A percentile compares a stretch with the other conserved stretches of the same genome.
These are phyloP conservation scores for Drosophila borealis DNA, from an alignment of 2,888 invertebrate genomes.

Conservation along the genomic window DNA sequence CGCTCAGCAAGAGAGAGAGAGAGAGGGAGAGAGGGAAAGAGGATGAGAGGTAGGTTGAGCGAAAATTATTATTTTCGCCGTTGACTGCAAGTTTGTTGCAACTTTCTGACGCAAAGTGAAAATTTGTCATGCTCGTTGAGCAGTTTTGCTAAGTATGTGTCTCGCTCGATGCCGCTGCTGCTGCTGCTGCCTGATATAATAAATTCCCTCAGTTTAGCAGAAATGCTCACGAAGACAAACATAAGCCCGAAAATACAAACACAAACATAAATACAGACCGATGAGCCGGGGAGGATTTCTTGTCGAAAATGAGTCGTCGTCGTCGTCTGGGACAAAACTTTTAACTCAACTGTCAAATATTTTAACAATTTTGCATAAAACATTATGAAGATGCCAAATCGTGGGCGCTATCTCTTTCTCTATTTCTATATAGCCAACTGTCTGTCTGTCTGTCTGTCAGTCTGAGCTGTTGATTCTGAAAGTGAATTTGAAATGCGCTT, in stretches of 20 bases:
- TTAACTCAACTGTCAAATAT: constrained; percentile 79
- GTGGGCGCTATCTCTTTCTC: neutral
- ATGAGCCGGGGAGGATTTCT: constrained; percentile 8
- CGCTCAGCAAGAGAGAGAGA: constrained; percentile 28
- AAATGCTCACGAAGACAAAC: constrained; percentile 68
- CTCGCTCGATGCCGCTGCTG: constrained; percentile 14
- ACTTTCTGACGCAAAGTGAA: constrained; percentile 76
- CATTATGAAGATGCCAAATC: constrained; percentile 64
- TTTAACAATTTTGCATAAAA: constrained; percentile 80
- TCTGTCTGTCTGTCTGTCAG: constrained; percentile 15
- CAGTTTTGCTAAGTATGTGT: constrained; percentile 57
- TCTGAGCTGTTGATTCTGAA: constrained; percentile 53
- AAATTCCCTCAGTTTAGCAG: constrained; percentile 76
- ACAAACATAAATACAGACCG: constrained; percentile 67
- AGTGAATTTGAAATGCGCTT: constrained; percentile 62
- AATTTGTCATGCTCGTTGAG: constrained; percentile 78
- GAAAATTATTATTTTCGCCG: constrained; percentile 69
- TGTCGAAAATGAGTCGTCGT: constrained; percentile 41
- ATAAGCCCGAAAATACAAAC: constrained; percentile 39
- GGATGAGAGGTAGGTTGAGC: constrained; percentile 18
- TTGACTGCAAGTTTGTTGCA: constrained; percentile 76
- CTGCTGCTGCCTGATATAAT: constrained; percentile 60
- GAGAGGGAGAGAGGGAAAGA: neutral
- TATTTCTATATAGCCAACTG: constrained; percentile 1
- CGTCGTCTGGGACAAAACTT: constrained; percentile 64